phyloP scores from a whole-genome alignment of 2,113 vertebrate species.

The Glaucomys volans region DNA sequence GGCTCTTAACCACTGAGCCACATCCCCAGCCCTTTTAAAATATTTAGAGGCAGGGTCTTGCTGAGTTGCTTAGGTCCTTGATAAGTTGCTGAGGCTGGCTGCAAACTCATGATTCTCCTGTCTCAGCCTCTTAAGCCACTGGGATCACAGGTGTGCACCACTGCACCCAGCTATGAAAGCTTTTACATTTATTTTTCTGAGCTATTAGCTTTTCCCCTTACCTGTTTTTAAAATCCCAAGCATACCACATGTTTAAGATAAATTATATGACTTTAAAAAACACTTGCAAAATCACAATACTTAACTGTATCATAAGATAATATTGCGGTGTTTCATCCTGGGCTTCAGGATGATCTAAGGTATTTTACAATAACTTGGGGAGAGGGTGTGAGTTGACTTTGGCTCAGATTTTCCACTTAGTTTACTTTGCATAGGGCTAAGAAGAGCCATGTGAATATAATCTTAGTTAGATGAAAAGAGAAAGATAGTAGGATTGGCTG shows the following conservation, averaged over 20 bases:
- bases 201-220: neutral
- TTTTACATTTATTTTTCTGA: neutral
- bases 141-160: no score
- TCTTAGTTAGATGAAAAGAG: neutral
- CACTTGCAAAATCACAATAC: neutral
- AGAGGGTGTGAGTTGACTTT: neutral
- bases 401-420: neutral
- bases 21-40: no score
- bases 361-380: neutral
- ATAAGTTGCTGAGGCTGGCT: no score
- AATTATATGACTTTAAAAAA: neutral
- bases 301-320: neutral
- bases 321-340: neutral
- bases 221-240: neutral
- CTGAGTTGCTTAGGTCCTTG: no score
- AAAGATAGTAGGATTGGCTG: neutral
- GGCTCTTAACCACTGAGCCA: no score
- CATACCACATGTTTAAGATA: conserved; percentile 9
- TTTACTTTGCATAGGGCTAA: neutral
- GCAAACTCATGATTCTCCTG: no score
- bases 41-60: no score
- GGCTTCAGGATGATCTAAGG: neutral
- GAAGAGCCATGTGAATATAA: neutral
- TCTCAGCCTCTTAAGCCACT: no score
- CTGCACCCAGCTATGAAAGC: no score